phyloP scores from a whole-genome alignment of 1,140 invertebrate species.

The Drosophila ironensis region DNA sequence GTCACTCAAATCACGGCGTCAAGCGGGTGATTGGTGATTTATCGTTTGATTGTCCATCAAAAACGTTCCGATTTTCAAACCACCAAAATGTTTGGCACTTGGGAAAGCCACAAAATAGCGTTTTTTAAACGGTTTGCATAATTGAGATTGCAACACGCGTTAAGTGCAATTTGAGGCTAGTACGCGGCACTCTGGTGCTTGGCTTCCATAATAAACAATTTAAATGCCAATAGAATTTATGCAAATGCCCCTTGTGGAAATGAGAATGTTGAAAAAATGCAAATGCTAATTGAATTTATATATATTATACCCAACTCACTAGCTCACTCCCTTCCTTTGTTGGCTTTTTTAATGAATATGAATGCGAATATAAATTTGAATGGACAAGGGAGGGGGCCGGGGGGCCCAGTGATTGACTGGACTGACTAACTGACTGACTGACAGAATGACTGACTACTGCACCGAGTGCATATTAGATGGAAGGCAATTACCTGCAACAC shows the following conservation, averaged over 20 bases:
- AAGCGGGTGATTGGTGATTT: neutral
- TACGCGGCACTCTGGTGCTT: neutral
- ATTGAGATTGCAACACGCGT: slow-evolving; percentile 45
- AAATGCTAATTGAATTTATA: slow-evolving; percentile 43
- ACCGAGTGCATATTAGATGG: slow-evolving; percentile 57
- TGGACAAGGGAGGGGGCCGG: too few relatives aligned
- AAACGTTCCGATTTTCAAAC: too few relatives aligned
- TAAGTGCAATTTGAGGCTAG: slow-evolving; percentile 28
- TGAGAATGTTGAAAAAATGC: slow-evolving; percentile 40
- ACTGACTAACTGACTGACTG: neutral
- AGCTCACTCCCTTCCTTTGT: neutral
- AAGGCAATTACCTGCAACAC: slow-evolving; percentile 41
- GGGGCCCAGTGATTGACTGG: slow-evolving; percentile 12
- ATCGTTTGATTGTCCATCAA: too few relatives aligned
- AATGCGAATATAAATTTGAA: slow-evolving; percentile 29
- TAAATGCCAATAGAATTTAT: slow-evolving; percentile 49
- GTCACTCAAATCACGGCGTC: neutral
- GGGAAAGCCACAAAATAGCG: too few relatives aligned
- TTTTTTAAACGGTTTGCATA: neutral
- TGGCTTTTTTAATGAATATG: slow-evolving; percentile 35
- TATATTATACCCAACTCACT: neutral
- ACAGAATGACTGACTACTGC: slow-evolving; percentile 26
- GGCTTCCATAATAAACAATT: slow-evolving; percentile 26
- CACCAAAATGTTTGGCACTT: too few relatives aligned
- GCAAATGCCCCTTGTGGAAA: slow-evolving; percentile 22